Conservation (phyloP, 2,113 vertebrate genomes). For the Chlamydotis undulata region DNA sequence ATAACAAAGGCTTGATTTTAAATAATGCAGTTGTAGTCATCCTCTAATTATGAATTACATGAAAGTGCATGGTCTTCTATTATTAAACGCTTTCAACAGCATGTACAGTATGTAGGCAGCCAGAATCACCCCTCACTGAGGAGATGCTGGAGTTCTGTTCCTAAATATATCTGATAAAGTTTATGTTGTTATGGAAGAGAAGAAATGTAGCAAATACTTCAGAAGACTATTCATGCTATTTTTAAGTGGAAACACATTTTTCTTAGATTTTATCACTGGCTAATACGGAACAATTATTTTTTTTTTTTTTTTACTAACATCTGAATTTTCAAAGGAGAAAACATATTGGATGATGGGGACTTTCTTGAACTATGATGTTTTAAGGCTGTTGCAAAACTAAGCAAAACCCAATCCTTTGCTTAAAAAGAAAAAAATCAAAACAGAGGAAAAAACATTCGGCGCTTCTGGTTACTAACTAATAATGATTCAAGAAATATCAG, state of each 20-base stretch:
- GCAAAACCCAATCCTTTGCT: background rate
- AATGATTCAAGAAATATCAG: background rate
- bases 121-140: background rate
- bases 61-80: conserved; percentile 76
- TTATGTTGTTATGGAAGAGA: background rate
- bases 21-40: conserved; percentile 77
- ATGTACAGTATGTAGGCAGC: conserved; percentile 28
- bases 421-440: background rate
- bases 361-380: background rate
- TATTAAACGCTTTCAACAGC: conserved; percentile 75
- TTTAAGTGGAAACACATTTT: background rate
- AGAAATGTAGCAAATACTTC: background rate
- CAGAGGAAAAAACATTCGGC: background rate
- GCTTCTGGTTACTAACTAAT: background rate
- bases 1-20: conserved; percentile 82
- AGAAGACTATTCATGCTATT: background rate
- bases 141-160: background rate
- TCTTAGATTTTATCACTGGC: background rate
- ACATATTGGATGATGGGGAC: background rate
- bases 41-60: conserved; percentile 87
- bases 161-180: conserved; percentile 27
- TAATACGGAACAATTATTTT: background rate
- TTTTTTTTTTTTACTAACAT: background rate
- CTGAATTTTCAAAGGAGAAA: background rate
- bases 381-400: background rate